These are phyloP conservation scores for Epinephelus fuscoguttatus DNA, from an alignment of 2,113 vertebrate genomes.

Conservation along the genomic window DNA sequence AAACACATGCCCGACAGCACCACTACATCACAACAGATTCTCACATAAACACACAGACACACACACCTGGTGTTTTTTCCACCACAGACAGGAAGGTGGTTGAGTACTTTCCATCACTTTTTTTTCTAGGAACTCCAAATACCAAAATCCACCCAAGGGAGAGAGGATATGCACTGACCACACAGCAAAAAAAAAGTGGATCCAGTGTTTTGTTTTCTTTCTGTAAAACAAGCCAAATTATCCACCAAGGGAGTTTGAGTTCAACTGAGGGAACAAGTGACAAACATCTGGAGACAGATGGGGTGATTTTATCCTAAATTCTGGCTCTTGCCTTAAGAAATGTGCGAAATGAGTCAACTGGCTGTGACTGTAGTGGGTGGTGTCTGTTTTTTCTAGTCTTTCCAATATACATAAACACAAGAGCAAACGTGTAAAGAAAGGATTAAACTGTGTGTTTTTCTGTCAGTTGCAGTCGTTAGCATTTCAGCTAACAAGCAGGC, in stretches of 20 bases:
- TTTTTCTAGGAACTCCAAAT: constrained; percentile 58
- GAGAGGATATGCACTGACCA: constrained; percentile 50
- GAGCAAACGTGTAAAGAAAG: not conserved
- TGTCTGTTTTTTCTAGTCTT: not conserved
- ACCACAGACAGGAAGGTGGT: constrained; percentile 55
- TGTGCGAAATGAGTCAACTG: constrained; percentile 28
- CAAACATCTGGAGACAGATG: constrained; percentile 65
- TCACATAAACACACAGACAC: constrained; percentile 15
- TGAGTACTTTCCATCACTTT: constrained; percentile 55
- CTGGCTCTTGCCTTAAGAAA: constrained; percentile 26
- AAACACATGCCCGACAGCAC: constrained; percentile 19
- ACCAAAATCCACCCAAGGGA: constrained; percentile 54
- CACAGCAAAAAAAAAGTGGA: not conserved
- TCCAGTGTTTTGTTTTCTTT: constrained; percentile 52
- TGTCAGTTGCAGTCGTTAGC: not conserved
- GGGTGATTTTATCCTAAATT: constrained; percentile 33
- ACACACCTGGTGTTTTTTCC: constrained; percentile 49
- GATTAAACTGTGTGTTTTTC: not conserved
- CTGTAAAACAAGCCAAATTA: constrained; percentile 53
- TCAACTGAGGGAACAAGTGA: constrained; percentile 62
- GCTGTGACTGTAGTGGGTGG: not conserved
- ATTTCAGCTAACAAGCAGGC: not conserved
- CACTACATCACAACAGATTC: not conserved
- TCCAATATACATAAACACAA: not conserved
- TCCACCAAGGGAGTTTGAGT: constrained; percentile 25